phyloP scores from a whole-genome alignment of 2,797 vertebrate species.

The Helicolenus hilgendorfi region DNA sequence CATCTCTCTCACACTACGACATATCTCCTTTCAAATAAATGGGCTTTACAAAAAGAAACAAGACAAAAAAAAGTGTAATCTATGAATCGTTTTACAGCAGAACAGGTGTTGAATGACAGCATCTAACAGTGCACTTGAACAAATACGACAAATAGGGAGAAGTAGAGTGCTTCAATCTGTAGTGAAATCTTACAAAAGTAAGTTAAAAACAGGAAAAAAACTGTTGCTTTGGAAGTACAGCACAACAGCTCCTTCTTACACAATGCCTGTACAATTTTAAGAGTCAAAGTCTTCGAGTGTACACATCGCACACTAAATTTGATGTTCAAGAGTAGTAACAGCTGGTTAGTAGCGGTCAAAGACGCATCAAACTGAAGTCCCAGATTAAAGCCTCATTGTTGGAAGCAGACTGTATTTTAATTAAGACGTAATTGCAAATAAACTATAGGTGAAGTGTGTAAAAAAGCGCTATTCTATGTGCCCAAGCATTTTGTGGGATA shows the following conservation, averaged over 20 bases:
- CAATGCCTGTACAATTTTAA: not conserved
- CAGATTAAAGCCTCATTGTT: not conserved
- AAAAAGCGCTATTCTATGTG: not conserved
- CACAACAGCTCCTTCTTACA: not conserved
- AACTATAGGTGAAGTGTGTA: not conserved
- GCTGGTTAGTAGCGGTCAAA: not conserved
- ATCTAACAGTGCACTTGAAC: conserved; percentile 9
- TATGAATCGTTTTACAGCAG: not conserved
- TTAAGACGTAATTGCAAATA: not conserved
- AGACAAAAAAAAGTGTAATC: conserved; percentile 5
- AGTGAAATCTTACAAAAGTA: not conserved
- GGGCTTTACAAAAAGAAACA: conserved; percentile 4
- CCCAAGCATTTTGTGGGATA: not conserved
- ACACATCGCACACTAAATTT: not conserved
- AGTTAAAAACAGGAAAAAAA: not conserved
- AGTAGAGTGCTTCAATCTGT: conserved; percentile 3
- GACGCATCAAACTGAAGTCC: not conserved
- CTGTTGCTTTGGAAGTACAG: not conserved
- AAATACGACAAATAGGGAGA: conserved; percentile 14
- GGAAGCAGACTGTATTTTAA: not conserved
- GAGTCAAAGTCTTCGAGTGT: not conserved
- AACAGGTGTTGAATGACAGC: conserved; percentile 12
- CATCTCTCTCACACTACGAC: not conserved
- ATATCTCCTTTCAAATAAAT: conserved; percentile 8
- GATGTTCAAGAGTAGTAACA: not conserved